A percentile compares a stretch with the other conserved stretches of the same genome.
These are phyloP conservation scores for Goniozus legneri DNA, from an alignment of 1,140 invertebrate genomes.

Conservation along the genomic window DNA sequence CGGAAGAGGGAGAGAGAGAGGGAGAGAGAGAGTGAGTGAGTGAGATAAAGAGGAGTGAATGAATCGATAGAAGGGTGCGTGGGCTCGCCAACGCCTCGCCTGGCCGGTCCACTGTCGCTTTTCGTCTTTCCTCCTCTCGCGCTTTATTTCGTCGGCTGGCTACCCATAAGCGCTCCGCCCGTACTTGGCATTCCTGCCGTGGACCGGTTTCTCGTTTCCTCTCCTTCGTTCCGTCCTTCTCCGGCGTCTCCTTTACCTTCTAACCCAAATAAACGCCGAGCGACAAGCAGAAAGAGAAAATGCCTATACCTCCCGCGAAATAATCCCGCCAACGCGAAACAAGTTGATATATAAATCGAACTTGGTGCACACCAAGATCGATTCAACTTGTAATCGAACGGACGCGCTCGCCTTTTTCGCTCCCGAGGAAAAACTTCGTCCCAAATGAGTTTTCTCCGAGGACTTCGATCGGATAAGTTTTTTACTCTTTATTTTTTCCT, in stretches of 20 bases:
- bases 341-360: too few species aligned
- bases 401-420: too few species aligned
- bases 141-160: conserved; percentile 13
- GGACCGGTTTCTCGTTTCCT: conserved; percentile 13
- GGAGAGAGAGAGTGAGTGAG: not conserved
- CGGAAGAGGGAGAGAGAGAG: not conserved
- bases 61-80: conserved; percentile 25
- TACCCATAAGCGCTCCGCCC: conserved; percentile 6
- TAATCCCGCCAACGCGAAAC: too few species aligned
- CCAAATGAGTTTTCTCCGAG: too few species aligned
- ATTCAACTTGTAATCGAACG: too few species aligned
- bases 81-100: conserved; percentile 5
- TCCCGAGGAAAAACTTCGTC: too few species aligned
- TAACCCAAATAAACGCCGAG: conserved; percentile 13
- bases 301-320: too few species aligned
- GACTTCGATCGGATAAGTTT: too few species aligned
- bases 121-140: conserved; percentile 17
- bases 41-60: conserved; percentile 10
- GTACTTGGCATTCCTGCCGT: conserved; percentile 18
- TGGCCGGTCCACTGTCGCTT: conserved; percentile 12
- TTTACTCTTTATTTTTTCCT: too few species aligned
- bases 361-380: too few species aligned
- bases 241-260: not conserved
- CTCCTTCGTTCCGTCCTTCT: not conserved
- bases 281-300: too few species aligned